phyloP scores from a whole-genome alignment of 1,140 invertebrate species.

The Forficula auricularia region DNA sequence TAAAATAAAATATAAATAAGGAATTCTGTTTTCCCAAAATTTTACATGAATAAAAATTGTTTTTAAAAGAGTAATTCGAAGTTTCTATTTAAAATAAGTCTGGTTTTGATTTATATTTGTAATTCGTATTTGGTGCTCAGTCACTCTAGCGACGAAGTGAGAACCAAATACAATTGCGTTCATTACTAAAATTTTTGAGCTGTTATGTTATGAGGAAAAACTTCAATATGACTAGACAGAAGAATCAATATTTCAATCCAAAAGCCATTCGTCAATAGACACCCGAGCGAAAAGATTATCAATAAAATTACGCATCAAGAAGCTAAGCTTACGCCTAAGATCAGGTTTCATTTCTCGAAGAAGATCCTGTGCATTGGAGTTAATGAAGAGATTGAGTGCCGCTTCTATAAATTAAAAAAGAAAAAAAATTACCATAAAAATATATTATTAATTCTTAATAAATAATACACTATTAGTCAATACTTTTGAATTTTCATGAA shows the following conservation, averaged over 20 bases:
- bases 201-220: no score
- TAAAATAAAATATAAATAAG: no score
- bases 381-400: constrained; percentile 69
- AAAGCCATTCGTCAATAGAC: constrained; percentile 55
- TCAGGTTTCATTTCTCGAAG: constrained; percentile 73
- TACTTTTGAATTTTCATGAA: not conserved
- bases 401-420: constrained; percentile 58
- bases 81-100: no score
- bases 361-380: constrained; percentile 61
- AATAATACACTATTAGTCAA: constrained; percentile 4
- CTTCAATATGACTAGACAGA: no score
- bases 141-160: no score
- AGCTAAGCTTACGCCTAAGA: constrained; percentile 51
- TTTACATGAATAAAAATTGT: no score
- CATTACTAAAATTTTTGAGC: no score
- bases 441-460: not conserved
- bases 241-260: constrained; percentile 24
- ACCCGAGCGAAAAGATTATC: constrained; percentile 54
- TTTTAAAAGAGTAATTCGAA: no score
- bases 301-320: constrained; percentile 53
- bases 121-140: no score
- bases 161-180: no score
- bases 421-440: constrained; percentile 4
- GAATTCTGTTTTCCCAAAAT: no score
- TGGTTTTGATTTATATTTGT: no score